phyloP scores from a whole-genome alignment of 2,797 vertebrate genomes.

The Clangula hyemalis region DNA sequence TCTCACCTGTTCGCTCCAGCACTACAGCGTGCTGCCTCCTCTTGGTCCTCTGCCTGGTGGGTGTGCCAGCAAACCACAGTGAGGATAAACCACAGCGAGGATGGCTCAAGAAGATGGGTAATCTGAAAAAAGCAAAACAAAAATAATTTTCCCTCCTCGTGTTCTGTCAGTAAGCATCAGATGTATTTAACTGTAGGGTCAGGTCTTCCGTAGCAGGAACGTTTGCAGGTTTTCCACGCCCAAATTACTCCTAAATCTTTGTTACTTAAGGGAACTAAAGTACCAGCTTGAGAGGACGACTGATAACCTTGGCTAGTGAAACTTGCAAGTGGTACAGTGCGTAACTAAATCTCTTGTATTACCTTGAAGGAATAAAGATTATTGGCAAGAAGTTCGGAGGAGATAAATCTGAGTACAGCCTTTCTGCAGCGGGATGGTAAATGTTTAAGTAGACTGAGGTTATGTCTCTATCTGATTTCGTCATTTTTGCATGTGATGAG shows the following conservation, averaged over 20 bases:
- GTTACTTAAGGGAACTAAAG: neutral
- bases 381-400: neutral
- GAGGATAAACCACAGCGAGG: neutral
- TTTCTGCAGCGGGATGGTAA: neutral
- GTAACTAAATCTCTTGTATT: neutral
- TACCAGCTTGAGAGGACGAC: neutral
- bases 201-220: neutral
- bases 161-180: neutral
- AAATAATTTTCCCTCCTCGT: neutral
- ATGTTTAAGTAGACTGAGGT: neutral
- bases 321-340: neutral
- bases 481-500: neutral
- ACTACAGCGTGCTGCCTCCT: neutral
- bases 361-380: neutral
- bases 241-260: neutral
- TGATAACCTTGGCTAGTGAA: neutral
- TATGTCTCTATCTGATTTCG: neutral
- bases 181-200: neutral
- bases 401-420: neutral
- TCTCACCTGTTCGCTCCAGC: neutral
- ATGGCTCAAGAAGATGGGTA: neutral
- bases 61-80: neutral
- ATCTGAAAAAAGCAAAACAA: neutral
- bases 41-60: neutral
- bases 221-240: neutral